Evolutionary conservation across 2,888 invertebrate genomes (phyloP).

Genomic region (Nomada lathburiana): DNA sequence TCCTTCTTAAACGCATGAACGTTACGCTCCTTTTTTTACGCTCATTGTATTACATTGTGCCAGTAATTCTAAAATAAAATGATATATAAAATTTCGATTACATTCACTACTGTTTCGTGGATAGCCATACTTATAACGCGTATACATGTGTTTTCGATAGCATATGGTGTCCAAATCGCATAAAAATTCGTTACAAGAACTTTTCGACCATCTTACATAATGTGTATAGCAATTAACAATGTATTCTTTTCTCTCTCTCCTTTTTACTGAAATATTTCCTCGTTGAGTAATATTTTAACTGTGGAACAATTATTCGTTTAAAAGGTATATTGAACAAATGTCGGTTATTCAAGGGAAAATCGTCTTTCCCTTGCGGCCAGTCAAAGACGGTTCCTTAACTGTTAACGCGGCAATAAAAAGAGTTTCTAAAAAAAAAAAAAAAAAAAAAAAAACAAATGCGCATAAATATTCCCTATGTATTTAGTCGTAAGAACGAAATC

Average conservation of each 20-base stretch:
- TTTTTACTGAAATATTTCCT: conserved; percentile 62
- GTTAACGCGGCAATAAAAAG: background rate
- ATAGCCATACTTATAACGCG: conserved; percentile 62
- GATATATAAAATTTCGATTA: conserved; percentile 51
- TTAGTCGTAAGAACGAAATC: conserved; percentile 13
- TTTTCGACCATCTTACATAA: conserved; percentile 52
- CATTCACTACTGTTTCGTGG: conserved; percentile 47
- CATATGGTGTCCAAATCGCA: conserved; percentile 43
- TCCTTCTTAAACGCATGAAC: conserved; percentile 31
- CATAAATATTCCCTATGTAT: conserved; percentile 1
- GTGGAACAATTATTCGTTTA: conserved; percentile 46
- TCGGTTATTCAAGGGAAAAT: conserved; percentile 49
- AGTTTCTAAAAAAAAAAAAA: conserved; percentile 12
- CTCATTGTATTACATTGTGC: conserved; percentile 18
- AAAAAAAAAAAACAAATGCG: background rate
- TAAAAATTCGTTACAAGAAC: conserved; percentile 31
- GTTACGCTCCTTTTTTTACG: conserved; percentile 5
- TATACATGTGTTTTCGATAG: conserved; percentile 48
- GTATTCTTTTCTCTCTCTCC: conserved; percentile 24
- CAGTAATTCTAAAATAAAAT: conserved; percentile 43
- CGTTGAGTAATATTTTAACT: conserved; percentile 34
- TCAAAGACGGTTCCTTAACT: background rate
- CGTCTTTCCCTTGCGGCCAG: conserved; percentile 10
- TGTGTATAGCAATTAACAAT: conserved; percentile 66
- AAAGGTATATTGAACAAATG: conserved; percentile 68